Base-by-base conservation (phyloP, 2,797 vertebrate species). In the Amazona ochrocephala region DNA sequence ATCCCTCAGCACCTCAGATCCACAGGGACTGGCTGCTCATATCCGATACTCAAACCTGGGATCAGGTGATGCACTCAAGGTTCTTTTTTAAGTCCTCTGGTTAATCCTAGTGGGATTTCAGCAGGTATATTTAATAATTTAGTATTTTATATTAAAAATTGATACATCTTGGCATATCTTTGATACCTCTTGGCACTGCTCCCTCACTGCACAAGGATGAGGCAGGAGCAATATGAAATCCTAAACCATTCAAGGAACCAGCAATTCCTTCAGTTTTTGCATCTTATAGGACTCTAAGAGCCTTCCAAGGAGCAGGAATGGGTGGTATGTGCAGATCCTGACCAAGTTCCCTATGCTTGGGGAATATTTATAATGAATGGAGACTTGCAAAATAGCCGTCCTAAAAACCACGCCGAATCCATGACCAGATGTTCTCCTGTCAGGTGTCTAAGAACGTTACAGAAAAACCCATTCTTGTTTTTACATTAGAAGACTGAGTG, bases 21-120 rank as follows among this genome's bases (percentile, higher is more conserved):
- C 41, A 0, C 8, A 67, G 51, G 48, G 21, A 66, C 32, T 18
- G 17, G 29, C 24, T 0, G 0, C 8, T 53, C 10, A 4, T 65
- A 66, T 30, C 45, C 50, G 11, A 3, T 71, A 17, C 19, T 65
- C 73, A 78, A 42, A 53, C 44, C 41, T 30, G 34, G 39, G 13
- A 45, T n/a, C 11, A 21, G 15, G 29, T 26, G 24, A 30, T 50
- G 50, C 29, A 11, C 19, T 4, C 14, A 18, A 42, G 34, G 41
- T 66, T 79, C 72, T 48, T 19, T 22, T 65, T 19, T n/a, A 65
- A 84, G 29, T n/a, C n/a, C 15, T 37, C 32, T 32, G 22, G 24
- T 61, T 48, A 84, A 75, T 32, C 39, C 44, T 58, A 61, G 26
- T 30, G 54, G 39, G 23, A 73, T 41, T 85, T 81, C 66, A 64